These are phyloP conservation scores for Botia kubotai DNA, from an alignment of 2,797 vertebrate genomes.

Conservation along the genomic window DNA sequence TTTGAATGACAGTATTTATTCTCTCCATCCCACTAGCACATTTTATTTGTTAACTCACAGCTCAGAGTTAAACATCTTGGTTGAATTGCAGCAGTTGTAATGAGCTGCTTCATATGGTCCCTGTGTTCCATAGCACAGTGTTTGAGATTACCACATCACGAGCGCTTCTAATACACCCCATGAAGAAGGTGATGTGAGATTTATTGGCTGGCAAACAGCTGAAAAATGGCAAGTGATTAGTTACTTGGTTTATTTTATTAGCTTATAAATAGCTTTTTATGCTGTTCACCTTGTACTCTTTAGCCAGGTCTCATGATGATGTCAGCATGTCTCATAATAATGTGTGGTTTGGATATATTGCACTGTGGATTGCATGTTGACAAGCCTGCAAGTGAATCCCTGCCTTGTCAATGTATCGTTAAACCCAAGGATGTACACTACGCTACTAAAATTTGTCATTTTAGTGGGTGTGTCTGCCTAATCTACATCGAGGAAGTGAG, in stretches of 20 bases:
- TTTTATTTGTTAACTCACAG: neutral
- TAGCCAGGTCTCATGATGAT: slow-evolving; percentile 38
- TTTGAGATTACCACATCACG: slow-evolving; percentile 50
- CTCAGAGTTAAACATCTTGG: slow-evolving; percentile 20
- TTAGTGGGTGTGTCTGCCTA: too few species aligned
- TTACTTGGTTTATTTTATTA: neutral
- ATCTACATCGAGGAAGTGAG: too few species aligned
- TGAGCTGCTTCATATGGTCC: slow-evolving; percentile 49
- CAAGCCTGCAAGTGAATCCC: slow-evolving; percentile 12
- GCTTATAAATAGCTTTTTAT: slow-evolving; percentile 1
- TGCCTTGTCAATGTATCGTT: neutral
- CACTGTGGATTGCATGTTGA: slow-evolving; percentile 7
- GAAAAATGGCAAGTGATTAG: neutral
- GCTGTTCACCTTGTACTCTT: neutral
- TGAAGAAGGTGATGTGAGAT: neutral
- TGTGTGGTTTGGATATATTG: slow-evolving; percentile 29
- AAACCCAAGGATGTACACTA: neutral
- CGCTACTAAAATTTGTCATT: neutral
- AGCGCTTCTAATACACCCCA: slow-evolving; percentile 2
- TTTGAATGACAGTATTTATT: neutral
- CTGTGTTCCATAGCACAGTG: slow-evolving; percentile 50
- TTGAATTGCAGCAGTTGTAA: slow-evolving; percentile 48
- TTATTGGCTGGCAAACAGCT: neutral
- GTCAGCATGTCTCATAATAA: slow-evolving; percentile 30
- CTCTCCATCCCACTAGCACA: neutral